These are phyloP conservation scores for Dipodomys stephensi DNA, from an alignment of 2,113 vertebrate species.

Conservation along the genomic window DNA sequence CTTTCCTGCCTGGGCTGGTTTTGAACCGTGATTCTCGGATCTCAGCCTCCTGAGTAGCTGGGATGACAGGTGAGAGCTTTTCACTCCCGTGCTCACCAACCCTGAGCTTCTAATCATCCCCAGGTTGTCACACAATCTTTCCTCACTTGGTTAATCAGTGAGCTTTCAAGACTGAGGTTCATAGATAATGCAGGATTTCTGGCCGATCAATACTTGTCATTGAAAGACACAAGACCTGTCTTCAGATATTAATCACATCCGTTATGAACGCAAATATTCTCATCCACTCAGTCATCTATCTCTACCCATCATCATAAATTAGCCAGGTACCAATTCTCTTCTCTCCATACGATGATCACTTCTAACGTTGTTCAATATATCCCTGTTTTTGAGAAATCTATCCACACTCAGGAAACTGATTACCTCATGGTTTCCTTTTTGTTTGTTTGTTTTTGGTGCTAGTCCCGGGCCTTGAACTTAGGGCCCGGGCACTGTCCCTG, in stretches of 20 bases:
- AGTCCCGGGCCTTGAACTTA: too few relatives aligned
- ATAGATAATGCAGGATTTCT: not conserved
- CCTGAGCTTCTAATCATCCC: not conserved
- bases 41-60: too few relatives aligned
- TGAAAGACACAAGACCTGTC: conserved; percentile 11
- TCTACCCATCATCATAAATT: not conserved
- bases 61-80: too few relatives aligned
- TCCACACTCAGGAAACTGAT: not conserved
- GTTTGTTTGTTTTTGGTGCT: too few relatives aligned
- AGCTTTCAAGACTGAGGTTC: not conserved
- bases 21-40: too few relatives aligned
- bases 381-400: not conserved
- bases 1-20: too few relatives aligned
- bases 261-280: not conserved
- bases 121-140: not conserved
- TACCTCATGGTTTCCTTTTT: too few relatives aligned
- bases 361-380: not conserved
- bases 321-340: conserved; percentile 24
- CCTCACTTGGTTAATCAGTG: not conserved
- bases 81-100: too few relatives aligned
- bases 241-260: not conserved
- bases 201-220: not conserved
- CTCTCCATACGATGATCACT: not conserved
- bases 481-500: too few relatives aligned
- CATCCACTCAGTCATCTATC: not conserved